phyloP scores from a whole-genome alignment of 1,140 invertebrate species.

The Diachasma alloeum region DNA sequence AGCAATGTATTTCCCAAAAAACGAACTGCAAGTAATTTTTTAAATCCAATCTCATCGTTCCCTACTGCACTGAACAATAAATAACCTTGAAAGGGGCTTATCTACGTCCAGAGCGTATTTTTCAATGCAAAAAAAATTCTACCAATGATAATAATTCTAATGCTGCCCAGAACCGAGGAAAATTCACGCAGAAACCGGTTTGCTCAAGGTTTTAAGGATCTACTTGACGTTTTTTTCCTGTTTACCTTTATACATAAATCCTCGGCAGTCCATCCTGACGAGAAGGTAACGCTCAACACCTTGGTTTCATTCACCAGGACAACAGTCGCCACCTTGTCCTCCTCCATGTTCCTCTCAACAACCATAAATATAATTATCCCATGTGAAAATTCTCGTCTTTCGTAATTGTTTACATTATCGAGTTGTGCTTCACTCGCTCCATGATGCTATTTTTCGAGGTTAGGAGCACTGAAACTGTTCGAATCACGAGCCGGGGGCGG shows the following conservation, averaged over 20 bases:
- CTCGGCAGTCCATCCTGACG: constrained; percentile 66
- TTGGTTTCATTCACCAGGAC: constrained; percentile 56
- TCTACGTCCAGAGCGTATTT: constrained; percentile 9
- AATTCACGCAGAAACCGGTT: not conserved
- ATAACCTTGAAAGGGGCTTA: not conserved
- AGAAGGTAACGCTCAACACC: constrained; percentile 51
- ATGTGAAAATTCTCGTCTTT: not conserved
- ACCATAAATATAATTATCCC: not conserved
- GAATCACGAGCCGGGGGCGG: too few species aligned
- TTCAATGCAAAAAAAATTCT: not conserved
- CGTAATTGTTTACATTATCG: not conserved
- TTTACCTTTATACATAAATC: constrained; percentile 72
- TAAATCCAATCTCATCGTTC: not conserved
- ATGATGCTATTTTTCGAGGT: not conserved
- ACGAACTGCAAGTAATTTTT: too few species aligned
- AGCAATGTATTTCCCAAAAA: too few species aligned
- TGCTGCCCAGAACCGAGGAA: too few species aligned
- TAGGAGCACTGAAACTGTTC: not conserved
- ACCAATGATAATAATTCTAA: too few species aligned
- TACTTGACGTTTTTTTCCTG: not conserved
- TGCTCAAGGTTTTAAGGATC: not conserved
- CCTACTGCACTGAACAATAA: not conserved
- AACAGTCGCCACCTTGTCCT: constrained; percentile 46
- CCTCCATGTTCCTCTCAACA: constrained; percentile 41
- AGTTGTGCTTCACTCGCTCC: not conserved